phyloP scores from a whole-genome alignment of 2,797 vertebrate genomes.

The Pangasius sanitwongsei region DNA sequence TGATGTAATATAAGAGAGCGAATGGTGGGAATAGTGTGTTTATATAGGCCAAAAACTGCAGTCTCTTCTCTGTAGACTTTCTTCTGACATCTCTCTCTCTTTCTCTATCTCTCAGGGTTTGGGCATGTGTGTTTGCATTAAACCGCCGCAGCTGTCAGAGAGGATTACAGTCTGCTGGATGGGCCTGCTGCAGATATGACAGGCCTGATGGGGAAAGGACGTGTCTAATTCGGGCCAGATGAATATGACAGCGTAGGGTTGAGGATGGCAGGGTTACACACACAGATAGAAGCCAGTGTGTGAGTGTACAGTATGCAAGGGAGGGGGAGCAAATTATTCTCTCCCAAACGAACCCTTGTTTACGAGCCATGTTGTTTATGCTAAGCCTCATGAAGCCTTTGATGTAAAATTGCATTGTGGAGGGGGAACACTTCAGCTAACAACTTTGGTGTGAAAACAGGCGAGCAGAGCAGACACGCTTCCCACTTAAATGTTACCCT shows the following conservation, averaged over 20 bases:
- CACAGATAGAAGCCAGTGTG: not conserved
- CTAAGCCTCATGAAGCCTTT: conserved; percentile 33
- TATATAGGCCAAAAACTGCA: conserved; percentile 34
- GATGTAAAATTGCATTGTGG: conserved; percentile 24
- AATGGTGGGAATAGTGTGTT: not conserved
- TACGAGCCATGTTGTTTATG: conserved; percentile 16
- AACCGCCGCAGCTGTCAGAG: conserved; percentile 53
- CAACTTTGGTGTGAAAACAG: conserved; percentile 35
- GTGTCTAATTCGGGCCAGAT: conserved; percentile 46
- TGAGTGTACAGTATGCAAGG: conserved; percentile 8
- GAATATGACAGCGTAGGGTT: conserved; percentile 43
- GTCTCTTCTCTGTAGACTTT: conserved; percentile 6
- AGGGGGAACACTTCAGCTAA: conserved; percentile 32
- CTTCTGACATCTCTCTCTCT: conserved; percentile 24
- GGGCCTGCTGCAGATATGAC: conserved; percentile 52
- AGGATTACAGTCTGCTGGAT: conserved; percentile 48
- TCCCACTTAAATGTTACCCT: conserved; percentile 53
- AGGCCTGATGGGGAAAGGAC: conserved; percentile 56
- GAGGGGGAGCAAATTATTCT: conserved; percentile 9
- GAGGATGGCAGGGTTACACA: conserved; percentile 38
- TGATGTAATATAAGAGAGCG: not conserved
- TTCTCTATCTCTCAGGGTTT: conserved; percentile 35
- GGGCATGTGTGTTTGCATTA: conserved; percentile 56
- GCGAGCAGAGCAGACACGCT: conserved; percentile 25
- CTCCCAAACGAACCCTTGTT: conserved; percentile 38